These are phyloP conservation scores for Pedionomus torquatus DNA, from an alignment of 2,113 vertebrate genomes.

Conservation along the genomic window DNA sequence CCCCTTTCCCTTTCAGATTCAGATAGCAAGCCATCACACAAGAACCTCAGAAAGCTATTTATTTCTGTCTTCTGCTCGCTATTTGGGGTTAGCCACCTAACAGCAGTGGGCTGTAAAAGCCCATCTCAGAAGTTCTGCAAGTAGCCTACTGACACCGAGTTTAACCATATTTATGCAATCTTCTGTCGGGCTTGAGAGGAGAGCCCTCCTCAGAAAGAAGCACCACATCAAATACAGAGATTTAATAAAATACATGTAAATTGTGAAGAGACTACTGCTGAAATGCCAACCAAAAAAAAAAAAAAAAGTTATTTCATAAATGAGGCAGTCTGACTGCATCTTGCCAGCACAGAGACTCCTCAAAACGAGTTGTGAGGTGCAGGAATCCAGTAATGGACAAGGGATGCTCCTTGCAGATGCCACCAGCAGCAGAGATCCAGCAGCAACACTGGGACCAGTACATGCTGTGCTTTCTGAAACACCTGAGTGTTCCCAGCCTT, in stretches of 20 bases:
- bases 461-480: not conserved
- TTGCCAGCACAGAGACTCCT: not conserved
- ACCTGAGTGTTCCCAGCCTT: not conserved
- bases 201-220: not conserved
- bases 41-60: not conserved
- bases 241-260: not conserved
- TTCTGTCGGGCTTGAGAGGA: not conserved
- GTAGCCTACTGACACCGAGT: accelerated
- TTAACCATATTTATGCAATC: not conserved
- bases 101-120: not conserved
- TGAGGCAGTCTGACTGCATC: not conserved
- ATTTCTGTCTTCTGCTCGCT: not conserved
- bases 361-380: not conserved
- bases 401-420: accelerated
- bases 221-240: not conserved
- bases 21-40: not conserved
- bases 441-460: not conserved
- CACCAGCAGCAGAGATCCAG: not conserved
- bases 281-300: not conserved
- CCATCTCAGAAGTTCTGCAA: not conserved
- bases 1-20: not conserved
- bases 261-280: not conserved
- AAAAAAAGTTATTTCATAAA: not conserved
- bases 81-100: not conserved
- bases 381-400: accelerated